Evolutionary conservation across 2,888 invertebrate species (phyloP), one percentile per base, ranked within the genome.

Genomic region (Steinernema carpocapsae): DNA sequence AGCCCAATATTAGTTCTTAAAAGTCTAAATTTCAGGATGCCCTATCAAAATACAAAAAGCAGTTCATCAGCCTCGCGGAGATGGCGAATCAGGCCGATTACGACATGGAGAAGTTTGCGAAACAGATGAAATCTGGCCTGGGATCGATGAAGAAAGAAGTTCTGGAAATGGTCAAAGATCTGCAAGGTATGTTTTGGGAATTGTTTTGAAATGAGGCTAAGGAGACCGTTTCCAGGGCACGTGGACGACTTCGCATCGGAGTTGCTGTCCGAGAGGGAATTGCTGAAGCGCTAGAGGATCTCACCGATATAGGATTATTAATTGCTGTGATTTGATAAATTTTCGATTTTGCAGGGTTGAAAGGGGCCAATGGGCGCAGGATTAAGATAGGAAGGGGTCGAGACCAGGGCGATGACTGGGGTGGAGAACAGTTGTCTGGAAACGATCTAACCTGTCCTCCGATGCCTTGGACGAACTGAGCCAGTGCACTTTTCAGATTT

Each of bases 211-310:
- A 14, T 14, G 17, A 48, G 17, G 4, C 17, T 19, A 48, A 48
- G 17, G 17, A 2, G 3, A 4, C 4, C n/a, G 3, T 52, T 52
- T 52, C 24, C 52, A 52, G 64, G 7, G 17, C 64, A 64, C 17
- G 64, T 64, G 29, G 26, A 29, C 29, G 64, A 64, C 3, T 64
- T 64, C 32, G 3, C 29, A 32, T 64, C 64, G 4, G 64, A 64
- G 17, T n/a, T 64, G 32, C 29, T 4, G 17, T 64, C 64, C 17
- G 64, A 64, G n/a, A 29, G 64, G 32, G 64, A 64, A 32, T 26
- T 64, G 17, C 32, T 64, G 64, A 64, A 64, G 64, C 64, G 64
- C 64, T 19, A 56, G 64, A n/a, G n/a, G n/a, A 64, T 64, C 64
- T 64, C 64, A 17, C 19, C n/a, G 6, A 14, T 37, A 64, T 19